Evolutionary conservation across 2,888 invertebrate genomes (phyloP), one percentile per base, ranked within the genome.

Genomic region (Dasysyrphus tricinctus): DNA sequence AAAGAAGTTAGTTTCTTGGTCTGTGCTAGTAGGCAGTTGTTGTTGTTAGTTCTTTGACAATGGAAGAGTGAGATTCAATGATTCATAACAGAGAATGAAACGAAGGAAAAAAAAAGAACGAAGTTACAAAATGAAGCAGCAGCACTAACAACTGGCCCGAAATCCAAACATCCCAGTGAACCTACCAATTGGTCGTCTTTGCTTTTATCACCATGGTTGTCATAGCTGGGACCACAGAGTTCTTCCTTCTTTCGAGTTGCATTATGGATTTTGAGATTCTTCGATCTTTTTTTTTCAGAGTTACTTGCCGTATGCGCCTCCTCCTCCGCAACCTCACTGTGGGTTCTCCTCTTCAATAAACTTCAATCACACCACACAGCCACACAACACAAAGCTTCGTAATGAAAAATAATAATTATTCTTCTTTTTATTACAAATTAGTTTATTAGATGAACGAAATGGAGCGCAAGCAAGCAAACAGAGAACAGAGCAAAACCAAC

Each of bases 71-170:
- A 44, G 32, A 49, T 67, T 67, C 49, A 75, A 65, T 86, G 85
- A 86, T 78, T 86, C 85, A 86, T 86, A 77, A 90, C 88, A 88
- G 88, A 84, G 88, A 47, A 59, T 32, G 7, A 37, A 44, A 49
- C 19, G 49, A 49, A 49, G 32, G 29, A 61, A 63, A 44, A 49
- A 65, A 67, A 65, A 67, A 47, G 32, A 57, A 44, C 59, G 19
- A 39, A 61, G 75, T 63, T 56, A 67, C 65, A 80, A 75, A 54
- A 24, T 54, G 59, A 80, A 65, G 65, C 56, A 69, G 32, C 49
- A 63, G 42, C 57, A 47, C 19, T 51, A 73, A 47, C 56, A 65
- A 75, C 56, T 69, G 56, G 14, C 47, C 29, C 54, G n/a, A 65
- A 54, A 29, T 54, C 54, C 7, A 24, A 29, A 51, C 56, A 76